Evolutionary conservation across 2,888 invertebrate species (phyloP).

Genomic region (Ernsta delagoae): DNA sequence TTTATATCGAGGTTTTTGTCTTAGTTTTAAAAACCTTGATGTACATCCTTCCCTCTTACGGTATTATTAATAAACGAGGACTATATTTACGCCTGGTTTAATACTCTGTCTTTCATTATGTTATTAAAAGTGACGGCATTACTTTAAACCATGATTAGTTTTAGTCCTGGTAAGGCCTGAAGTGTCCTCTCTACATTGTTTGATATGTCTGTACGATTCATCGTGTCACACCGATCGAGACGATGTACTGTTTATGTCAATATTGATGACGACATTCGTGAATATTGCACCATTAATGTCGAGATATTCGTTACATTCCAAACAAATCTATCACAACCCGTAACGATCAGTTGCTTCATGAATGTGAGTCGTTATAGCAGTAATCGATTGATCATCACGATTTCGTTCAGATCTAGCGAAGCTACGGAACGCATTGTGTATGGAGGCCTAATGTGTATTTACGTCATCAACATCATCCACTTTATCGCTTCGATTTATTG

Average conservation of each 20-base stretch:
- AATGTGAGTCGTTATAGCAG: not conserved
- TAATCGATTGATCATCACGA: not conserved
- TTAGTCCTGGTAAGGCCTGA: no score
- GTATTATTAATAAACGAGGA: no score
- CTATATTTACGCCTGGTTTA: no score
- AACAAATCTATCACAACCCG: not conserved
- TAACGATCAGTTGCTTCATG: not conserved
- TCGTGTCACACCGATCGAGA: not conserved
- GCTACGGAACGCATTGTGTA: not conserved
- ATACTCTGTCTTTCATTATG: no score
- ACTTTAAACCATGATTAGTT: no score
- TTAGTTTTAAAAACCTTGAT: not conserved
- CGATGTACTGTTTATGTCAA: not conserved
- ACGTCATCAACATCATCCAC: not conserved
- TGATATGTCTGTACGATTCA: not conserved
- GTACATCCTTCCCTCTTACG: not conserved
- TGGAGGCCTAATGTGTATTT: not conserved
- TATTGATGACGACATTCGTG: not conserved
- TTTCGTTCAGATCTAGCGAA: not conserved
- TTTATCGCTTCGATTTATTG: not conserved
- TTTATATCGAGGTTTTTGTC: constrained; percentile 11
- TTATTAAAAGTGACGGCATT: no score
- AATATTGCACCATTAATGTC: not conserved
- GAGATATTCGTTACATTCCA: not conserved
- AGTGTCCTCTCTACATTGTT: not conserved